These are phyloP conservation scores for Thereva nobilitata DNA, from an alignment of 2,888 invertebrate species.

Conservation along the genomic window DNA sequence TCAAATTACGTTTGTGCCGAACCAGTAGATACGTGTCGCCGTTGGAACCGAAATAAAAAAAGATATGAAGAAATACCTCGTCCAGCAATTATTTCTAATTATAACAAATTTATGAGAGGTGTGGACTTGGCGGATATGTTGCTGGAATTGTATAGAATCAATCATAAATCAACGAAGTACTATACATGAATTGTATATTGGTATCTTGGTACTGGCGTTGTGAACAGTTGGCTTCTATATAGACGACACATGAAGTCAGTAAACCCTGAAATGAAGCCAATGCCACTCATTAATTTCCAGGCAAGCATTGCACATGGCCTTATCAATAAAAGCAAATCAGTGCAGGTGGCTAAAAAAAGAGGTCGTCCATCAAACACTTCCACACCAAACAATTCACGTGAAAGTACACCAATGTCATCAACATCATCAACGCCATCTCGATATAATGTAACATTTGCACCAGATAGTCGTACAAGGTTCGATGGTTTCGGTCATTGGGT, in stretches of 20 bases:
- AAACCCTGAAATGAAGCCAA: not conserved
- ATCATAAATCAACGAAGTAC: conserved; percentile 40
- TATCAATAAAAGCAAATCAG: not conserved
- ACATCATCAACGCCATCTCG: not conserved
- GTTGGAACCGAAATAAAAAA: conserved; percentile 40
- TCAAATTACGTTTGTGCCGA: conserved; percentile 41
- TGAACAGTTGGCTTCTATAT: conserved; percentile 16
- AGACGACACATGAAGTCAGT: not conserved
- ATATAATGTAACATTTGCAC: not conserved
- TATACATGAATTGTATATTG: conserved; percentile 39
- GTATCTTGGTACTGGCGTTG: conserved; percentile 34
- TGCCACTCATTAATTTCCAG: not conserved
- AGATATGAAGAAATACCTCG: conserved; percentile 40
- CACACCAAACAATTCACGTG: not conserved
- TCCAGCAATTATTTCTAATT: conserved; percentile 39
- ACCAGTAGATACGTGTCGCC: conserved; percentile 41
- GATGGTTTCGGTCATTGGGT: not conserved
- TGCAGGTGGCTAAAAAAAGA: not conserved
- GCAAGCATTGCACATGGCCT: not conserved
- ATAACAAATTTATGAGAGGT: conserved; percentile 38
- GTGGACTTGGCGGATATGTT: conserved; percentile 37
- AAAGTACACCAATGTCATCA: not conserved
- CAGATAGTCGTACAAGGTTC: no score
- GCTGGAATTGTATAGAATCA: conserved; percentile 39
- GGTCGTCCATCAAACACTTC: conserved; percentile 2